Percentiles rank a stretch among this genome's conserved stretches.
Evolutionary conservation across 1,140 invertebrate genomes (phyloP).

Genomic region (Triops longicaudatus): DNA sequence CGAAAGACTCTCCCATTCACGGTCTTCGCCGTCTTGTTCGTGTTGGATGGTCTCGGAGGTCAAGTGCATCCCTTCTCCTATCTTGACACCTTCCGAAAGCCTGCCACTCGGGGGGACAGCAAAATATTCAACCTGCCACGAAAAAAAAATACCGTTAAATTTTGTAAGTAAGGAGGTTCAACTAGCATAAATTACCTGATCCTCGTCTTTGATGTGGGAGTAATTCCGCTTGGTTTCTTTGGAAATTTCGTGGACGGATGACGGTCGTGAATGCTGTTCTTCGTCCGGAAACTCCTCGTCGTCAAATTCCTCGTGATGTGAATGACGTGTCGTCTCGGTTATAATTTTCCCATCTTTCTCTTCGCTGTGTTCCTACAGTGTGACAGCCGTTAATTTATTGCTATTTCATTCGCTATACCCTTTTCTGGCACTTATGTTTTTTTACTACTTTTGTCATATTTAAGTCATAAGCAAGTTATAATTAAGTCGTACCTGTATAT

Average conservation of each 20-base stretch:
- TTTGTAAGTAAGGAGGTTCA: neutral
- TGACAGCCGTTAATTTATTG: neutral
- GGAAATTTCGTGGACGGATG: constrained; percentile 41
- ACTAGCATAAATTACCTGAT: constrained; percentile 30
- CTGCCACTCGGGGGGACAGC: constrained; percentile 36
- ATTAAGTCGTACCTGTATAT: constrained; percentile 51
- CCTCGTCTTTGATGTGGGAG: constrained; percentile 42
- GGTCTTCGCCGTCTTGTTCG: constrained; percentile 49
- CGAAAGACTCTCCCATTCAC: constrained; percentile 64
- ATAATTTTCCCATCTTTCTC: constrained; percentile 70
- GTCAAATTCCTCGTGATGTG: constrained; percentile 61
- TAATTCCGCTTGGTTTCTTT: constrained; percentile 49
- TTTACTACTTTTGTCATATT: neutral
- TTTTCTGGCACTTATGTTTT: neutral
- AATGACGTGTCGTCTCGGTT: constrained; percentile 56
- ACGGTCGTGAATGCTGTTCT: constrained; percentile 45
- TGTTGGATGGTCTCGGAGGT: constrained; percentile 39
- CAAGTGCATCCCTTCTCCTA: constrained; percentile 29
- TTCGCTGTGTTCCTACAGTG: constrained; percentile 34
- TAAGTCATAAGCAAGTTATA: too few relatives aligned
- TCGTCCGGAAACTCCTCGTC: constrained; percentile 59
- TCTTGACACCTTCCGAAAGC: constrained; percentile 37
- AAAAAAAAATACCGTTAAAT: constrained; percentile 16
- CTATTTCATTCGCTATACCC: neutral
- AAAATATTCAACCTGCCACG: constrained; percentile 36